These are phyloP conservation scores for Bombus haemorrhoidalis DNA, from an alignment of 1,140 invertebrate species.

Conservation along the genomic window DNA sequence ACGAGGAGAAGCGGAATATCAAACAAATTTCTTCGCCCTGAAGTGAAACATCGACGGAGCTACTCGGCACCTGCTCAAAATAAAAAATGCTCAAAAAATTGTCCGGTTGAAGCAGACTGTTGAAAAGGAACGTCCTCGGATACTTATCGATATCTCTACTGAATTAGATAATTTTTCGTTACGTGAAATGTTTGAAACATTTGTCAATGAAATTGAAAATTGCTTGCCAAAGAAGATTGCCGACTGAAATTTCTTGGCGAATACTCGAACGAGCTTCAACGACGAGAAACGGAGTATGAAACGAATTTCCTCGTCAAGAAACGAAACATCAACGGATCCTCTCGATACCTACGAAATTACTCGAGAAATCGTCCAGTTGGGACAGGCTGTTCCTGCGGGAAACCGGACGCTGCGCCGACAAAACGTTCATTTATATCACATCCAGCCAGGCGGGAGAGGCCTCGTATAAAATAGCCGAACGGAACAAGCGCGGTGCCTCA, in stretches of 20 bases:
- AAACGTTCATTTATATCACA: constrained; percentile 50
- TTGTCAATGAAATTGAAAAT: too few species aligned
- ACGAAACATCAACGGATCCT: not conserved
- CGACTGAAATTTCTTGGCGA: too few species aligned
- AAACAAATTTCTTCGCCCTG: too few species aligned
- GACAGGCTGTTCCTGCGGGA: not conserved
- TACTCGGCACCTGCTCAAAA: not conserved
- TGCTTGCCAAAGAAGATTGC: too few species aligned
- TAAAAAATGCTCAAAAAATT: not conserved
- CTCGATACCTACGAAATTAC: not conserved
- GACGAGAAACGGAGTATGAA: too few species aligned
- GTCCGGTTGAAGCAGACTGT: not conserved
- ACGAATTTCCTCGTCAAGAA: not conserved
- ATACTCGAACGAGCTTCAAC: too few species aligned
- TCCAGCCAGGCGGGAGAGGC: not conserved
- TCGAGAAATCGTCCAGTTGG: not conserved
- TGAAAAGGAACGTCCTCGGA: not conserved
- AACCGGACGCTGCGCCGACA: constrained; percentile 26
- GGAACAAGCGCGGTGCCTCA: constrained; percentile 43
- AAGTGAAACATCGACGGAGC: too few species aligned
- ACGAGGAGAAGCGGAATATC: too few species aligned
- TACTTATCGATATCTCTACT: too few species aligned
- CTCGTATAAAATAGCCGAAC: constrained; percentile 34
- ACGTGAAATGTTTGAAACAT: too few species aligned
- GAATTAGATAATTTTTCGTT: too few species aligned